These are phyloP conservation scores for Batillaria attramentaria DNA, from an alignment of 1,140 invertebrate species.

Conservation along the genomic window DNA sequence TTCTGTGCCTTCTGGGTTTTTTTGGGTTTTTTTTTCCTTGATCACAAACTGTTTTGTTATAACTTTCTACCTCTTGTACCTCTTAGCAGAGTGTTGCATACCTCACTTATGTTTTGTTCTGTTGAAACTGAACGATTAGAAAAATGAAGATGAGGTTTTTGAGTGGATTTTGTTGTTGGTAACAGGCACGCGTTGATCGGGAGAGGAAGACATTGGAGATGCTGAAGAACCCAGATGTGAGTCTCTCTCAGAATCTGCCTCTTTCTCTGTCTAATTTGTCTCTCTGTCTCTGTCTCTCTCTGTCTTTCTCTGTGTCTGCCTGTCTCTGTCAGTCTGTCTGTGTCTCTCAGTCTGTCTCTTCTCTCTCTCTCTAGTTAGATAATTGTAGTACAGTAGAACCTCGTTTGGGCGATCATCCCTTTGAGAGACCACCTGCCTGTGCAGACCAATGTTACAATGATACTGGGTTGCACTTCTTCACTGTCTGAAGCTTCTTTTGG, in stretches of 20 bases:
- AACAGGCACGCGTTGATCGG: no score
- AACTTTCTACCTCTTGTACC: background rate
- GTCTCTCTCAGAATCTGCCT: background rate
- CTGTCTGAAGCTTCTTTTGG: no score
- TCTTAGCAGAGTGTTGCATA: background rate
- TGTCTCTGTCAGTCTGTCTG: background rate
- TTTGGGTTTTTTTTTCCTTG: background rate
- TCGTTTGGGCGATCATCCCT: background rate
- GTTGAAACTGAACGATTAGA: no score
- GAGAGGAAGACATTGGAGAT: no score
- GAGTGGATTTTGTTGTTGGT: no score
- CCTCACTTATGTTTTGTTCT: no score
- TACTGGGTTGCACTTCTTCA: no score
- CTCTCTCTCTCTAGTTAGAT: background rate
- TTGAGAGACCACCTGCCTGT: no score
- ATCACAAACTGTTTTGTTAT: background rate
- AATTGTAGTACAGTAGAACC: no score
- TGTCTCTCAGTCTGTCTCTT: slow-evolving; percentile 1
- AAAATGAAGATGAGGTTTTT: no score
- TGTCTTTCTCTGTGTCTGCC: background rate
- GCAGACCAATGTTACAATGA: no score
- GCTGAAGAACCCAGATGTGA: no score
- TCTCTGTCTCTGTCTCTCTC: slow-evolving; percentile 9
- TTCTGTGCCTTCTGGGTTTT: background rate
- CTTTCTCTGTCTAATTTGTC: background rate